Evolutionary conservation across 2,888 invertebrate genomes (phyloP).

Genomic region (Andrena haemorrhoa): DNA sequence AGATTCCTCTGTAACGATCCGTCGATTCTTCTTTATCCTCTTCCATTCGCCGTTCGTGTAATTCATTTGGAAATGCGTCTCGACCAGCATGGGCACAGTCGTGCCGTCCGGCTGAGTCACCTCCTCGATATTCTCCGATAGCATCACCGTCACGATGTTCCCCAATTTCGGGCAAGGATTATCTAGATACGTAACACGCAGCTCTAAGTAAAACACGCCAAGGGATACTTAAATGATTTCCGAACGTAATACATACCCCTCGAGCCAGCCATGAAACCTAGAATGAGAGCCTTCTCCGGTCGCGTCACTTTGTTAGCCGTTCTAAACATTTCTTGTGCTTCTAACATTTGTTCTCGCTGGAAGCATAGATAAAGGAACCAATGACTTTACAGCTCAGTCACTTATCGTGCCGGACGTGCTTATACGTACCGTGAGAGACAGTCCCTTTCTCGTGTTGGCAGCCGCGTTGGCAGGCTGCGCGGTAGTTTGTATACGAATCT

Average conservation of each 20-base stretch:
- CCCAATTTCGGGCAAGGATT: slow-evolving; percentile 99
- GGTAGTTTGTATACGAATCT: slow-evolving; percentile 86
- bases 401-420: neutral
- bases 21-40: slow-evolving; percentile 94
- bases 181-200: slow-evolving; percentile 86
- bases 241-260: slow-evolving; percentile 87
- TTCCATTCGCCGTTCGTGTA: slow-evolving; percentile 99
- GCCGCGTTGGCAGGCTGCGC: slow-evolving; percentile 84
- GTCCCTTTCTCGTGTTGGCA: slow-evolving; percentile 87
- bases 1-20: slow-evolving; percentile 86
- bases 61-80: slow-evolving; percentile 99
- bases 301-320: slow-evolving; percentile 98
- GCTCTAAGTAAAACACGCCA: neutral
- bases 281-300: slow-evolving; percentile 98
- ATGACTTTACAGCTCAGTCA: neutral
- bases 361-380: slow-evolving; percentile 73
- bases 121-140: slow-evolving; percentile 96
- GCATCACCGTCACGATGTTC: slow-evolving; percentile 97
- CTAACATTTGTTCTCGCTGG: slow-evolving; percentile 97
- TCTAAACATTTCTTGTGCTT: slow-evolving; percentile 98
- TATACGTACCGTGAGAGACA: slow-evolving; percentile 89
- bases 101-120: slow-evolving; percentile 94
- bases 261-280: slow-evolving; percentile 99
- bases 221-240: neutral
- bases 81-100: slow-evolving; percentile 91